A percentile compares a stretch with the other conserved stretches of the same genome.
Evolutionary conservation across 2,888 invertebrate species (phyloP).

Genomic region (Tryphoninae sp.): DNA sequence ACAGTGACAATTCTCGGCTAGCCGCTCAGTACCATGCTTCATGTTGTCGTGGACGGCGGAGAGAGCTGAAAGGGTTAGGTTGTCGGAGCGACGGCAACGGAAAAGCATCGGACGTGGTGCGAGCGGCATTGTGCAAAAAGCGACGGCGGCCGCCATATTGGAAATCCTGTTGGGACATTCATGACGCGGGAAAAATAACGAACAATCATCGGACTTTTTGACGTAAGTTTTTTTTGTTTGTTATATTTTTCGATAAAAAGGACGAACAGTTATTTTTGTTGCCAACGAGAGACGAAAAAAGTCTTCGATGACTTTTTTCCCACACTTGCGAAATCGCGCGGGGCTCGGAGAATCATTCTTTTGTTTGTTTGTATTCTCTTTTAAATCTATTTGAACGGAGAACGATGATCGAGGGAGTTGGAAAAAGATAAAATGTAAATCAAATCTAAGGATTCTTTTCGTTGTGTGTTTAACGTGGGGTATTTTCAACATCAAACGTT

Average conservation of each 20-base stretch:
- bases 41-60: constrained; percentile 1
- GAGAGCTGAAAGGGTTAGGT: background rate
- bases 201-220: constrained; percentile 61
- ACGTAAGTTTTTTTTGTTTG: constrained; percentile 75
- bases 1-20: too few species aligned
- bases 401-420: constrained; percentile 40
- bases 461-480: constrained; percentile 37
- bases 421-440: constrained; percentile 13
- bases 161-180: background rate
- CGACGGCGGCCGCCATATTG: background rate
- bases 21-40: background rate
- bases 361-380: constrained; percentile 34
- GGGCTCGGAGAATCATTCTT: constrained; percentile 56
- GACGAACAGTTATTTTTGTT: constrained; percentile 75
- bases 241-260: constrained; percentile 78
- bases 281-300: constrained; percentile 65
- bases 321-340: constrained; percentile 45
- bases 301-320: constrained; percentile 41
- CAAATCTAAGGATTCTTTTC: constrained; percentile 42
- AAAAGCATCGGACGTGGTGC: constrained; percentile 4
- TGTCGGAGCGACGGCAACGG: background rate
- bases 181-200: constrained; percentile 34
- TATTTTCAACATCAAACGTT: constrained; percentile 28
- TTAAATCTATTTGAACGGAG: constrained; percentile 41
- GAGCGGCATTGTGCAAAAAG: background rate